Evolutionary conservation across 1,140 invertebrate species (phyloP).

Genomic region (Cyclina sinensis): DNA sequence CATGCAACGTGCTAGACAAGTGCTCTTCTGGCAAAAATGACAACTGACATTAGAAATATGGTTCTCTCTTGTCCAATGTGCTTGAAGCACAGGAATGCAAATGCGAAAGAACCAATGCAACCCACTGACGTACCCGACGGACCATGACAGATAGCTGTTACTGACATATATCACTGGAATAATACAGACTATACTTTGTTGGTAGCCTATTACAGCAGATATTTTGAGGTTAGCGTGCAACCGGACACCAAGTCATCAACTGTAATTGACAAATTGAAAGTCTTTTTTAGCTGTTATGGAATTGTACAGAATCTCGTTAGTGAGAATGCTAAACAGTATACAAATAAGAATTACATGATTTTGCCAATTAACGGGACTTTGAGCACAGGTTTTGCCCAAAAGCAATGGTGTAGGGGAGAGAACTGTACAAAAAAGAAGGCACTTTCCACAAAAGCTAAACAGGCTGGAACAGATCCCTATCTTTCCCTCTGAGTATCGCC

Average conservation of each 20-base stretch:
- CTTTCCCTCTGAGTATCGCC: no score
- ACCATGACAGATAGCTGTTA: background rate
- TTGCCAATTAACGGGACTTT: no score
- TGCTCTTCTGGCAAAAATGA: background rate
- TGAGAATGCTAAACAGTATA: no score
- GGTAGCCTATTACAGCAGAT: background rate
- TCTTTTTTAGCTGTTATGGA: background rate
- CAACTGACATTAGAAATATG: background rate
- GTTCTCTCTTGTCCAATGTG: background rate
- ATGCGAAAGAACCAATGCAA: background rate
- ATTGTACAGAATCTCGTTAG: background rate
- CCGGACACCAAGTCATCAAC: constrained; percentile 7
- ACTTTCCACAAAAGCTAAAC: no score
- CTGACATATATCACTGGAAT: constrained; percentile 40
- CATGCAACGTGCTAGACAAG: background rate
- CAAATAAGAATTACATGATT: no score
- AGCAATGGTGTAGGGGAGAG: no score
- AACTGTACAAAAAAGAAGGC: no score
- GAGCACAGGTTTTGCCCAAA: no score
- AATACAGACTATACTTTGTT: background rate
- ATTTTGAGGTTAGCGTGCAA: background rate
- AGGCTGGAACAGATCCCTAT: no score
- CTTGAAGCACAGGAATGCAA: background rate
- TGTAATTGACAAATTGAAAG: constrained; percentile 9
- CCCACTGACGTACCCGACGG: background rate